Percentiles rank a stretch among this genome's conserved stretches.
These are phyloP conservation scores for Vulpes vulpes DNA, from an alignment of 2,113 vertebrate genomes.

Conservation along the genomic window DNA sequence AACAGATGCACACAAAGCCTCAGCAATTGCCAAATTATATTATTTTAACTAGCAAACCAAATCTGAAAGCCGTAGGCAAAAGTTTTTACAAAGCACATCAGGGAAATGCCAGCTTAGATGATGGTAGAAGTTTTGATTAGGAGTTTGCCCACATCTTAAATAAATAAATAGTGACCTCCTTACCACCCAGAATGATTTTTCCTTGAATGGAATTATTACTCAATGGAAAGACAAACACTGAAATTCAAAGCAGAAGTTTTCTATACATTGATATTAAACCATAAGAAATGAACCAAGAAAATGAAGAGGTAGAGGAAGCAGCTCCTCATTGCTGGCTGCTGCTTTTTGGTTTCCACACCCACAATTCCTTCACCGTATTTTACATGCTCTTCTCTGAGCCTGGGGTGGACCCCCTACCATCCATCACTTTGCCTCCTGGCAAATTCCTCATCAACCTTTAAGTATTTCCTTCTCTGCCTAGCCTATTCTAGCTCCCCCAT, in stretches of 20 bases:
- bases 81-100: slow-evolving; percentile 83
- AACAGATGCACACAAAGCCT: slow-evolving; percentile 81
- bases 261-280: slow-evolving; percentile 61
- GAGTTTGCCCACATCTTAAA: slow-evolving; percentile 79
- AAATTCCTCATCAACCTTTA: not conserved
- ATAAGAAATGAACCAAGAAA: slow-evolving; percentile 37
- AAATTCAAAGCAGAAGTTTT: slow-evolving; percentile 73
- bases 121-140: slow-evolving; percentile 75
- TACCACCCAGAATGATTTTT: slow-evolving; percentile 79
- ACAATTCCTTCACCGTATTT: not conserved
- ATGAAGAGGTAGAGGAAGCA: not conserved
- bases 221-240: slow-evolving; percentile 71
- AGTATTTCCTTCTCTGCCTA: not conserved
- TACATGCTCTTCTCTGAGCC: not conserved
- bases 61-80: slow-evolving; percentile 87
- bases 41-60: slow-evolving; percentile 88
- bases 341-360: not conserved
- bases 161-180: slow-evolving; percentile 75
- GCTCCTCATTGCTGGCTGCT: not conserved
- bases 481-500: not conserved
- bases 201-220: slow-evolving; percentile 69
- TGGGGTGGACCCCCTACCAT: accelerated
- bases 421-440: not conserved
- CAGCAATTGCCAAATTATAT: slow-evolving; percentile 87
- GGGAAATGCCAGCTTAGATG: slow-evolving; percentile 84